Evolutionary conservation across 2,113 vertebrate species (phyloP).

Genomic region (Lampris incognitus): DNA sequence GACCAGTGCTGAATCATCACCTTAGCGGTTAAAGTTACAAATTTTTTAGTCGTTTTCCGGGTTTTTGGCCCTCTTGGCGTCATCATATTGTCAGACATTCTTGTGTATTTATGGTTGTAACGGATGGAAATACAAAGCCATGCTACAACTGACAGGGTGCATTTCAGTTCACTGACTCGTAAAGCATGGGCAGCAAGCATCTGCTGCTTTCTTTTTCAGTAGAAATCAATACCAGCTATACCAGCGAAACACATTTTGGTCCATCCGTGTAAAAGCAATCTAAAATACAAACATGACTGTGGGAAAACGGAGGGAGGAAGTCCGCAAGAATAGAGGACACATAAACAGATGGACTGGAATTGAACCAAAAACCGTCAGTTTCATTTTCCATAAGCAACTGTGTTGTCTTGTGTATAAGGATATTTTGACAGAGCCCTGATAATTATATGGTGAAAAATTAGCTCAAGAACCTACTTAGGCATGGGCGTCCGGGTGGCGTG

Average conservation of each 20-base stretch:
- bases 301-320: too few species aligned
- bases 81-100: conserved; percentile 54
- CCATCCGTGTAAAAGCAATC: too few species aligned
- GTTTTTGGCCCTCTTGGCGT: conserved; percentile 60
- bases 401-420: too few species aligned
- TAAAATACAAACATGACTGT: too few species aligned
- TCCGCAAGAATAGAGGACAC: too few species aligned
- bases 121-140: conserved; percentile 33
- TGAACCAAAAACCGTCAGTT: too few species aligned
- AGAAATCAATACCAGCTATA: neutral
- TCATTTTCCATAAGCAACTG: too few species aligned
- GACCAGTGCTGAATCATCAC: conserved; percentile 72
- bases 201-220: conserved; percentile 1
- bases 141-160: conserved; percentile 40
- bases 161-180: conserved; percentile 32
- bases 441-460: too few species aligned
- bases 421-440: too few species aligned
- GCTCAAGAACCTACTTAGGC: too few species aligned
- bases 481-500: too few species aligned
- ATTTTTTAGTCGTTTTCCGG: conserved; percentile 55
- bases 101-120: conserved; percentile 18
- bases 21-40: conserved; percentile 62
- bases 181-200: conserved; percentile 23
- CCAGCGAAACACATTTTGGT: neutral
- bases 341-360: too few species aligned